Evolutionary conservation across 2,888 invertebrate species (phyloP), one percentile per base, ranked within the genome.

Genomic region (Ectropis crepuscularia): DNA sequence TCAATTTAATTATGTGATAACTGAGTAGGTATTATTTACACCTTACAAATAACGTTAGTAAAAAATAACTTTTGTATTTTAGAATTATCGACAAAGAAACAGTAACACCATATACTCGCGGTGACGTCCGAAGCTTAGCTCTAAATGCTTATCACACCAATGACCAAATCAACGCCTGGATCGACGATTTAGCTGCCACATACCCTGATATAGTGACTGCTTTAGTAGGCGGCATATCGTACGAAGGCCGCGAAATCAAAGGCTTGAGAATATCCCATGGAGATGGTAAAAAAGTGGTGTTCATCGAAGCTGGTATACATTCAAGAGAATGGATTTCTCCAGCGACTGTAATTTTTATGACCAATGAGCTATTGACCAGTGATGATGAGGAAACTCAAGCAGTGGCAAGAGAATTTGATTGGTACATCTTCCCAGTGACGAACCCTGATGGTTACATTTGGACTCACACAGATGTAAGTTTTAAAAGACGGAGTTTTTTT

Each of bases 401-500:
- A 0, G 88, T 93, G 47, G 94, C 94, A 0, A 85, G 88, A n/a
- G 90, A 89, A 63, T 94, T 90, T 74, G 96, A 96, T 75, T 97
- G 96, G 95, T 96, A 96, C 77, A 92, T 97, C 46, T 93, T 96
- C 65, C 96, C 97, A 0, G 94, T 95, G 0, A 92, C 95, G 8
- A 97, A 97, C 80, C 97, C 96, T 39, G 97, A 97, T 85, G 97
- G 97, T 0, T 97, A 95, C 77, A 94, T 94, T 47, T 95, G 95
- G 88, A 95, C 95, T 0, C 95, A 95, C 79, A 93, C 92, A 9
- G 83, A 81, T n/a, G 95, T 93, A 81, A 80, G 76, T 57, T 7
- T 16, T n/a, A 12, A 6, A 54, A 10, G 16, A 28, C 1, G 16
- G 16, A 28, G 4, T 1, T 28, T 28, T 1, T 28, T 28, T 28